Percentiles rank a stretch among this genome's conserved stretches.
Evolutionary conservation across 2,113 vertebrate species (phyloP).

Genomic region (Chamaea fasciata): DNA sequence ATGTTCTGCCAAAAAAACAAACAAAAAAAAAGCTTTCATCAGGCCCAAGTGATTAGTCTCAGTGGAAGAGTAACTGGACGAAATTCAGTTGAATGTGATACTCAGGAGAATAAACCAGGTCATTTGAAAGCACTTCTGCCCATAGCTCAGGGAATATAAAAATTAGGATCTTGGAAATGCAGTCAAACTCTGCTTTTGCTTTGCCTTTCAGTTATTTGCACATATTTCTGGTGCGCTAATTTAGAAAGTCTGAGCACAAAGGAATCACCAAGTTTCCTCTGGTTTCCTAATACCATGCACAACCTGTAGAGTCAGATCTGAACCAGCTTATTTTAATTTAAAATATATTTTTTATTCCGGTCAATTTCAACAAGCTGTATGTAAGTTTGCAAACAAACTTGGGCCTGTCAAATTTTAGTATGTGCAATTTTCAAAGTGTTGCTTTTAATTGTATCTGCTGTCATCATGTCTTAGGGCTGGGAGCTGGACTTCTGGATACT

Average conservation of each 20-base stretch:
- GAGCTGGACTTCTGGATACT: conserved; percentile 30
- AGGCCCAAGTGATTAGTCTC: neutral
- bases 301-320: neutral
- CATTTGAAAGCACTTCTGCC: neutral
- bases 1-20: neutral
- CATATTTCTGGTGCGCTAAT: neutral
- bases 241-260: neutral
- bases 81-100: neutral
- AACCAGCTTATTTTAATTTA: neutral
- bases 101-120: neutral
- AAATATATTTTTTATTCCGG: neutral
- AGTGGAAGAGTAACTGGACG: neutral
- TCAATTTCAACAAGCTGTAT: neutral
- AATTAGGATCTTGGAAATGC: neutral
- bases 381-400: neutral
- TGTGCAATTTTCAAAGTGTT: conserved; percentile 4
- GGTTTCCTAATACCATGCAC: neutral
- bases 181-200: neutral
- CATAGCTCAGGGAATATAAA: neutral
- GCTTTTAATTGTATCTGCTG: conserved; percentile 38
- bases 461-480: neutral
- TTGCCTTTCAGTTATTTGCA: neutral
- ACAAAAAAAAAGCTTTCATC: neutral
- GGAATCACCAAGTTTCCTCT: neutral
- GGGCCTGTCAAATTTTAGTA: conserved; percentile 16